phyloP scores from a whole-genome alignment of 1,140 invertebrate genomes.

The Eriocheir sinensis region DNA sequence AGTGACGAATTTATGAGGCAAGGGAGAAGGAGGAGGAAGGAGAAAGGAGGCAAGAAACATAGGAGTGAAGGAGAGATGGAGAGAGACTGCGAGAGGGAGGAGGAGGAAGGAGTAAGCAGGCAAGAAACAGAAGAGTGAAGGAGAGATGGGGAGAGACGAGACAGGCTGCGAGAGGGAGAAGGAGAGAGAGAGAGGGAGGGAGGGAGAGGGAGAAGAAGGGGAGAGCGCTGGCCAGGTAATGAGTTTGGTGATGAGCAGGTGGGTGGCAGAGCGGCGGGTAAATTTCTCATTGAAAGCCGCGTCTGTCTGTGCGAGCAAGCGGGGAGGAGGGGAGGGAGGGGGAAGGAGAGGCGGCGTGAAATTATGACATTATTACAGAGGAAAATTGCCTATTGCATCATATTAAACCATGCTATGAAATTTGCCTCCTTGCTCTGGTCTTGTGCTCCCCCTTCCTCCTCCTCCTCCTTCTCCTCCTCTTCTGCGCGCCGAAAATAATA shows the following conservation, averaged over 20 bases:
- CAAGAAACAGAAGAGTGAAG: neutral
- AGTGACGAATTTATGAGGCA: no score
- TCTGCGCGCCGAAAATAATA: no score
- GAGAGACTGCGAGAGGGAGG: neutral
- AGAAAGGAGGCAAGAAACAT: no score
- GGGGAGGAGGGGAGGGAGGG: neutral
- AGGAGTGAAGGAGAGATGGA: slow-evolving; percentile 7
- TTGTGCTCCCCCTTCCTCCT: no score
- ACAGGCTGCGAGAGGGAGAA: no score
- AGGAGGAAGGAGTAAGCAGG: no score
- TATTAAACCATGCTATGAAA: slow-evolving; percentile 1
- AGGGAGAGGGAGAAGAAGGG: no score
- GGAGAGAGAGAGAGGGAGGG: no score
- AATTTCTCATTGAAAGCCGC: neutral
- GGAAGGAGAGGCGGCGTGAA: neutral
- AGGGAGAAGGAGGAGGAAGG: slow-evolving; percentile 20
- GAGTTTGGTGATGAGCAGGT: no score
- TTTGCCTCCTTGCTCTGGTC: neutral
- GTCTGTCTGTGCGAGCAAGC: no score
- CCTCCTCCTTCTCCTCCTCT: no score
- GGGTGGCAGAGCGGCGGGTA: neutral
- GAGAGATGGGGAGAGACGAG: neutral
- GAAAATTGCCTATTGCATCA: neutral
- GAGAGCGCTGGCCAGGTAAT: no score
- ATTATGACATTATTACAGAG: slow-evolving; percentile 27